Percentiles rank a stretch among this genome's conserved stretches.
Conservation (phyloP, 2,797 vertebrate genomes). For the Hoplostethus mediterraneus region DNA sequence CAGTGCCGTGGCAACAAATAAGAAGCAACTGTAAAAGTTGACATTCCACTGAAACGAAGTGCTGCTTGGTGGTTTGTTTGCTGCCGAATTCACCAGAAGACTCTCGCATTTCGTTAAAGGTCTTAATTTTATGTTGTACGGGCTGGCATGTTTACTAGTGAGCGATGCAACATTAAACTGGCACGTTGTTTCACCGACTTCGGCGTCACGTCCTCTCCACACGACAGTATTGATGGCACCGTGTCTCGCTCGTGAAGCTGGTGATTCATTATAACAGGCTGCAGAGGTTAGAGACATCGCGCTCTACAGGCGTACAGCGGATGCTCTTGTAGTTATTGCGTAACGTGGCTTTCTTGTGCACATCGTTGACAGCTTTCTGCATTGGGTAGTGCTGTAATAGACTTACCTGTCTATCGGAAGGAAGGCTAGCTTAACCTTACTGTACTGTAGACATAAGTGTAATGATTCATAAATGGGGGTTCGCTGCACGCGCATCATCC, state of each 20-base stretch:
- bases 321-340: too few species aligned
- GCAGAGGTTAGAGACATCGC: slow-evolving; percentile 2
- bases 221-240: background rate
- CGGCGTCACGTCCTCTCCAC: slow-evolving; percentile 8
- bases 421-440: too few species aligned
- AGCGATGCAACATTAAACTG: background rate
- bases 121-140: too few species aligned
- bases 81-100: too few species aligned
- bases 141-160: too few species aligned
- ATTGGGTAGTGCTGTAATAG: background rate
- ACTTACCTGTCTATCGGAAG: background rate
- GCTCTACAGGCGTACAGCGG: background rate
- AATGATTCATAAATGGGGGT: background rate
- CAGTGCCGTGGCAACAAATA: too few species aligned
- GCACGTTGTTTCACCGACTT: background rate
- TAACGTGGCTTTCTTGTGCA: background rate
- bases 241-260: background rate
- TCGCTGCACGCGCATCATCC: slow-evolving; percentile 15
- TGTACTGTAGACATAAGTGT: background rate
- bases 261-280: background rate
- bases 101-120: too few species aligned
- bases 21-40: too few species aligned
- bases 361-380: background rate
- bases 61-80: too few species aligned
- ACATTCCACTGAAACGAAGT: too few species aligned